These are phyloP conservation scores for Automeris io DNA, from an alignment of 2,888 invertebrate genomes.

Conservation along the genomic window DNA sequence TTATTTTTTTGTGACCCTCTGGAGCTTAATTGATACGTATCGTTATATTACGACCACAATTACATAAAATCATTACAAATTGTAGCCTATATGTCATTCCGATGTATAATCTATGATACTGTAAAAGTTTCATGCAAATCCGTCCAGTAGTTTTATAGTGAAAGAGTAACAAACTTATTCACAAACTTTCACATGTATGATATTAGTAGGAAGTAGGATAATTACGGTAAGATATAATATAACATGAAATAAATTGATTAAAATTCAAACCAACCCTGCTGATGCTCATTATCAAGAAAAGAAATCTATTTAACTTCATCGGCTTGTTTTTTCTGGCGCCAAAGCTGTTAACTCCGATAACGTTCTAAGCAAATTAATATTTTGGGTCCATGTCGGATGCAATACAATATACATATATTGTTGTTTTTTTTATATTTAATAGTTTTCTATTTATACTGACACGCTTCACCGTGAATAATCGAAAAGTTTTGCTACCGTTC, in stretches of 20 bases:
- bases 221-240: too few relatives aligned
- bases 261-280: neutral
- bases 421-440: constrained; percentile 51
- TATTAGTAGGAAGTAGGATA: too few relatives aligned
- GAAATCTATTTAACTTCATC: neutral
- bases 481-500: constrained; percentile 67
- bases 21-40: too few relatives aligned
- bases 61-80: too few relatives aligned
- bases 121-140: too few relatives aligned
- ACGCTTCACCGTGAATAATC: constrained; percentile 57
- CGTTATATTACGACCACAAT: too few relatives aligned
- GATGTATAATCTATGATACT: too few relatives aligned
- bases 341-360: constrained; percentile 30
- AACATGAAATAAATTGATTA: neutral
- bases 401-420: constrained; percentile 32
- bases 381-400: constrained; percentile 34
- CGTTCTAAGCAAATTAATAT: constrained; percentile 33
- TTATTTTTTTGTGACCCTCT: too few relatives aligned
- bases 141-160: too few relatives aligned
- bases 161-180: too few relatives aligned
- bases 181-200: too few relatives aligned
- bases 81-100: too few relatives aligned
- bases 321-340: constrained; percentile 44
- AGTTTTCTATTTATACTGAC: constrained; percentile 62
- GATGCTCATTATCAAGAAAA: neutral